Evolutionary conservation across 2,888 invertebrate genomes (phyloP), one percentile per base, ranked within the genome.

Genomic region (Scaptomyza flava): DNA sequence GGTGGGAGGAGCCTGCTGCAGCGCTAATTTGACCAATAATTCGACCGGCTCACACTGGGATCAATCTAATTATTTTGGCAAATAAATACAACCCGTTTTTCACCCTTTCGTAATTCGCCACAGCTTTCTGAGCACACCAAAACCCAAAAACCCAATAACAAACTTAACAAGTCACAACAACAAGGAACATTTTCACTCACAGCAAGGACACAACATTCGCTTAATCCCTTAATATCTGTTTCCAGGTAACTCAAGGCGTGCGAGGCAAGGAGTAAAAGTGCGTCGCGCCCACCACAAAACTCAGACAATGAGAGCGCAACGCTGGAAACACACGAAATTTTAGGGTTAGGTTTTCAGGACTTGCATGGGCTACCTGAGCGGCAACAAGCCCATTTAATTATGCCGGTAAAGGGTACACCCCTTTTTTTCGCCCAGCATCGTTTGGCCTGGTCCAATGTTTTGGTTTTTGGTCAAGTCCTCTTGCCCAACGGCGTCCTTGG

Each of bases 31-130:
- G 88, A 86, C 85, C 85, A 82, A 75, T 74, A 72, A 87, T 79
- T 64, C 68, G 50, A 54, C 68, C 79, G 48, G 72, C 56, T 70
- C 61, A 66, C 43, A 56, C 61, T 79, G 77, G 91, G 91, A 90
- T 91, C 85, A 90, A 90, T 89, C 90, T 90, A 91, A 90, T 90
- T 84, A 91, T 89, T 91, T 91, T 90, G 58, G 68, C 81, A 89
- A 90, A 90, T 89, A 84, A 88, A 81, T 67, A 43, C 80, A 85
- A 82, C 68, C 83, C 80, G 79, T 81, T 66, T 56, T 51, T 31
- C 47, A 54, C 75, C 82, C 81, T 68, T 80, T 63, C 61, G 31
- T 48, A 51, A 83, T 87, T 77, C 80, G 87, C 75, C 27, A 85
- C 84, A 76, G 64, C 38, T 7, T 17, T n/a, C 42, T 43, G 14